Conservation (phyloP, 2,888 invertebrate species). For the Orchesella flavescens region DNA sequence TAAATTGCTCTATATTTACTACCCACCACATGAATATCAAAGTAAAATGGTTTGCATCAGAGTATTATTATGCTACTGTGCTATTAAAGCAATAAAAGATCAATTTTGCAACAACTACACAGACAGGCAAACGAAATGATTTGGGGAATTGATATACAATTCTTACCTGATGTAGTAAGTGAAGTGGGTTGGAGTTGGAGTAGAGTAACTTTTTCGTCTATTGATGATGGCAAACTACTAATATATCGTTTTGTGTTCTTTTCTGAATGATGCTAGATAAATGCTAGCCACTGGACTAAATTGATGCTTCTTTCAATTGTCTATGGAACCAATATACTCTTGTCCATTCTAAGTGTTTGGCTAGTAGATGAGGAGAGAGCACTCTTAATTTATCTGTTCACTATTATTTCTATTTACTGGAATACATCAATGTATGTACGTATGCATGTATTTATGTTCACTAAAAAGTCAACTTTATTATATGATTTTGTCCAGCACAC, state of each 20-base stretch:
- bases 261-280: no score
- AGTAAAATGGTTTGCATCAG: not conserved
- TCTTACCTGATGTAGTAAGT: no score
- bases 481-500: not conserved
- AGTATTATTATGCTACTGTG: not conserved
- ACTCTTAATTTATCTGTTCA: not conserved
- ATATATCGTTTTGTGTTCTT: no score
- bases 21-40: not conserved
- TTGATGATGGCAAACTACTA: no score
- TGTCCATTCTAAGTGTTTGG: constrained; percentile 18
- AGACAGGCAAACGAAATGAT: constrained; percentile 2
- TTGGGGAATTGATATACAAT: no score
- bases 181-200: no score
- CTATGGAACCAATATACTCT: not conserved
- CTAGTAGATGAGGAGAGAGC: constrained; percentile 1
- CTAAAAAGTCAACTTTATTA: no score
- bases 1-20: constrained; percentile 13
- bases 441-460: no score
- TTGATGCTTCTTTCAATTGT: no score
- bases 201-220: no score
- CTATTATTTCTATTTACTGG: not conserved
- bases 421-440: no score
- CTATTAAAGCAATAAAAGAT: not conserved
- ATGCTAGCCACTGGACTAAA: no score
- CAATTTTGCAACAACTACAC: constrained; percentile 24